A percentile compares a stretch with the other conserved stretches of the same genome.
These are phyloP conservation scores for Protobothrops mucrosquamatus DNA, from an alignment of 2,113 vertebrate genomes.

Conservation along the genomic window DNA sequence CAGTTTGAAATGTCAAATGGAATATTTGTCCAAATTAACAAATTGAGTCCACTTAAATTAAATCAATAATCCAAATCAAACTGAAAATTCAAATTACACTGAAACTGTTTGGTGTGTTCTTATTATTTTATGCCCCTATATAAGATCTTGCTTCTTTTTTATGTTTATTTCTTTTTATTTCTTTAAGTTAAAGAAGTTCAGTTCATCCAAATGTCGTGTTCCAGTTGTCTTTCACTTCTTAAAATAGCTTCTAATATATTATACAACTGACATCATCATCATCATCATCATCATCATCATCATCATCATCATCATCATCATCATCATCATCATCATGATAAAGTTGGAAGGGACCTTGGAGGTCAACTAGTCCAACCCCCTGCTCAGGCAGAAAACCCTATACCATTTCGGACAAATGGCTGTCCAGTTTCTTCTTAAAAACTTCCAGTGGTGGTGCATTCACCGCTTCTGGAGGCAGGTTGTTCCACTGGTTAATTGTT, in stretches of 20 bases:
- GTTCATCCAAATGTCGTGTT: conserved; percentile 14
- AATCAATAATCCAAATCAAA: neutral
- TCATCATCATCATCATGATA: no score
- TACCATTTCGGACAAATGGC: no score
- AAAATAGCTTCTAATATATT: conserved; percentile 16
- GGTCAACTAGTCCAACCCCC: no score
- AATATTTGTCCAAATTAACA: neutral
- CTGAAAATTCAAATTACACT: neutral
- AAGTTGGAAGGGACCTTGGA: no score
- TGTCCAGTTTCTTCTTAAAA: no score
- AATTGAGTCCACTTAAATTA: neutral
- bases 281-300: no score
- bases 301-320: no score
- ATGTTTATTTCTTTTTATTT: neutral
- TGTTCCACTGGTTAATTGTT: no score
- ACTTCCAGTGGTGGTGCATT: no score
- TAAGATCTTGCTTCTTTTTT: neutral
- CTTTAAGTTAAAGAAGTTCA: neutral
- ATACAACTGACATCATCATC: neutral
- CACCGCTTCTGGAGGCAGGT: no score
- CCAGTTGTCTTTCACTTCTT: conserved; percentile 15
- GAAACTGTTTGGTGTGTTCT: neutral
- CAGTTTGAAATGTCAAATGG: neutral
- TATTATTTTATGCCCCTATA: neutral
- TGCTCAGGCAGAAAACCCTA: no score